Conservation (phyloP, 2,113 vertebrate genomes). For the Erpornis zantholeuca region DNA sequence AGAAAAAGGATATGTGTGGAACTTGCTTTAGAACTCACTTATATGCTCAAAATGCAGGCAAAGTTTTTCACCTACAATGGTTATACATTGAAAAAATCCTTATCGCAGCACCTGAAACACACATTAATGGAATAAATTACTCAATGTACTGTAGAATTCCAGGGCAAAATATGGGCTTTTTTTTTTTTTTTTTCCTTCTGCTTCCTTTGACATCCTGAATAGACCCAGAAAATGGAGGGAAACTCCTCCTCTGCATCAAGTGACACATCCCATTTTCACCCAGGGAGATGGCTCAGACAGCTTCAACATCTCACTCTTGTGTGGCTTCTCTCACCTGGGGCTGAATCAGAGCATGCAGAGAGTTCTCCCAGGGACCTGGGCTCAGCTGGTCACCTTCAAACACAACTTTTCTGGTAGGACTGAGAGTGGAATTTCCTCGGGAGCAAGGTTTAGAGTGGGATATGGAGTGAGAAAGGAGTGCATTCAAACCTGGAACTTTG, state of each 20-base stretch:
- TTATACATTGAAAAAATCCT: fast-evolving
- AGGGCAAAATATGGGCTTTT: fast-evolving
- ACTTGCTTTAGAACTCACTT: background rate
- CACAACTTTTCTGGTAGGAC: background rate
- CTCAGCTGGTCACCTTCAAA: background rate
- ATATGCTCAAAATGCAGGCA: background rate
- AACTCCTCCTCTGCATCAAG: background rate
- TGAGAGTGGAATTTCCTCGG: background rate
- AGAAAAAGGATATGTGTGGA: background rate
- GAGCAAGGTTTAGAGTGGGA: background rate
- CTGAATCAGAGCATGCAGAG: background rate
- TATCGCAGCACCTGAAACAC: background rate
- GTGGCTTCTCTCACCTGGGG: background rate
- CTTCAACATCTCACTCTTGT: background rate
- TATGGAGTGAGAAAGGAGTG: background rate
- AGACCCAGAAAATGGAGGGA: background rate
- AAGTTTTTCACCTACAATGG: background rate
- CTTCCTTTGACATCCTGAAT: background rate
- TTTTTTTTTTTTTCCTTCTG: background rate
- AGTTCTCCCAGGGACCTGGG: background rate
- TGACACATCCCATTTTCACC: background rate
- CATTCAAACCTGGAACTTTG: background rate
- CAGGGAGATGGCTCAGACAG: background rate
- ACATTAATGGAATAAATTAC: background rate
- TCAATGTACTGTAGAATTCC: background rate